Evolutionary conservation across 1,140 invertebrate species (phyloP), one percentile per base, ranked within the genome.

Genomic region (Zaprionus gabonicus): DNA sequence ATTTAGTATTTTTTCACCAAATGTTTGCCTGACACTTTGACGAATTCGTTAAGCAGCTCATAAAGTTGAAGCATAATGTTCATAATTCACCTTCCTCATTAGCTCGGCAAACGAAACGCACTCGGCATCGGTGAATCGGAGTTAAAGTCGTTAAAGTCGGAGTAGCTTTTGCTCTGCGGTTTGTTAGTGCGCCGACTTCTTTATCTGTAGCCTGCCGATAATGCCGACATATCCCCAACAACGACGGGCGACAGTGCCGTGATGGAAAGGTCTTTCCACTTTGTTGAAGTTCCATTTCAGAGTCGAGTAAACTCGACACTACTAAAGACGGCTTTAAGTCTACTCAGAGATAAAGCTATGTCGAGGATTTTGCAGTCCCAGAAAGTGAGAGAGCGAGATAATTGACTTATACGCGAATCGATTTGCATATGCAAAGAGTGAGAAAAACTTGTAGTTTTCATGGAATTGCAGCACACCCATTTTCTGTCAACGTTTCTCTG

Each of bases 1-100:
- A 71, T 75, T 75, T 63, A 41, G 67, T 49, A 63, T 63, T 76
- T 67, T 63, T 63, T 80, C 53, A 56, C 58, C 38, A 74, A 84
- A 84, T 85, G 82, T 84, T 84, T 85, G 82, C 34, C 82, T 81
- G 70, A 69, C 66, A 86, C 79, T 86, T 87, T 65, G 65, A 74
- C 67, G 62, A 71, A 76, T 79, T 63, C 71, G 76, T 71, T 71
- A 71, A 71, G 76, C 60, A 65, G 65, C 57, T 68, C 73, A 87
- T 80, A 67, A 80, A 86, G 56, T 73, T 72, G 67, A 49, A 79
- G 41, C 78, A 57, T 41, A 76, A 68, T 71, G 86, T 71, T 83
- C 84, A 82, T 80, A 79, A 87, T 87, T 77, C 41, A 62, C 49
- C 38, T n/a, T n/a, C 83, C 83, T 76, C 84, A 88, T 87, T 87